Evolutionary conservation across 2,113 vertebrate species (phyloP), one percentile per base, ranked within the genome.

Genomic region (Tragelaphus scriptus): DNA sequence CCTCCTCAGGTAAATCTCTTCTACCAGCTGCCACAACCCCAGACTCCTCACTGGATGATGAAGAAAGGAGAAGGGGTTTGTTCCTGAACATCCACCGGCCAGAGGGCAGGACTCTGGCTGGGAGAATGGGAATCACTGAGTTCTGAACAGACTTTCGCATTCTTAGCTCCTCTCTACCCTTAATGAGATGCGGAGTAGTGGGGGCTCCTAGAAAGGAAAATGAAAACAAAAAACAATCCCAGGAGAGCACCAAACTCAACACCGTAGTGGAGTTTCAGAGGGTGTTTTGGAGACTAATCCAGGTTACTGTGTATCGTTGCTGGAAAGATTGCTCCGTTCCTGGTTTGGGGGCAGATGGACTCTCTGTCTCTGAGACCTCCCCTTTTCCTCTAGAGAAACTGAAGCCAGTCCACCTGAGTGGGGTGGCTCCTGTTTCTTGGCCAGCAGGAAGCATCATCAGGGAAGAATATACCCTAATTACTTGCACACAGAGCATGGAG

Each of bases 401-500:
- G 6, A 86, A 79, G 49, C 4, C 7, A 32, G 32, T 98, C 71
- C 89, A 82, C 80, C 2, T 55, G 82, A 95, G 93, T 5, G 6
- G 85, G 40, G 4, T 56, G 26, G 0, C 2, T 91, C 85, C 44
- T 51, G 17, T 6, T 68, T 30, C 14, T 40, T 4, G 1, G 12
- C 44, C 1, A 96, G 28, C 58, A 49, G 91, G 90, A 92, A 88
- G 87, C 90, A 89, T 94, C 97, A 96, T 96, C 98, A 98, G 95
- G 98, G 97, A 98, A 98, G 51, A 97, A 98, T 97, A 90, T 97
- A 77, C 97, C 95, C 96, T 97, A 96, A 97, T 98, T 98, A 98
- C 97, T 95, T 92, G 95, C 93, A 94, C 89, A 63, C 94, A 95
- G 95, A 98, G 96, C 85, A 12, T 26, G 71, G 53, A 23, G 32